Evolutionary conservation across 2,888 invertebrate species (phyloP).

Genomic region (Amphimallon solstitiale): DNA sequence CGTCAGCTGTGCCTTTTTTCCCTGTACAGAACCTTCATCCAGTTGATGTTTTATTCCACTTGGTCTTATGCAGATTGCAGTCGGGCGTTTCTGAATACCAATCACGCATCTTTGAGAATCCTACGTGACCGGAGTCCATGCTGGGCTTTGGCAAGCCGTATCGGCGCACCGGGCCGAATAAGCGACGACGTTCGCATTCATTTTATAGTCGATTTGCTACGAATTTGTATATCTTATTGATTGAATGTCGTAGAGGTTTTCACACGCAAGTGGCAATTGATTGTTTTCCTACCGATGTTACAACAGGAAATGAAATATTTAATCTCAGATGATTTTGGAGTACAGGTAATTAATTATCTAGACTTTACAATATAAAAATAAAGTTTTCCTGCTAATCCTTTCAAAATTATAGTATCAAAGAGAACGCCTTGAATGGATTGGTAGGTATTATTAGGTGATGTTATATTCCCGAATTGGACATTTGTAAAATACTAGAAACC

Average conservation of each 20-base stretch:
- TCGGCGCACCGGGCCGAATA: background rate
- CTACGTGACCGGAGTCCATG: conserved; percentile 15
- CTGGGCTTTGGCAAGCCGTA: background rate
- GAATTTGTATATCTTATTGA: background rate
- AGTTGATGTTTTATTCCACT: conserved; percentile 26
- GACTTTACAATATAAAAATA: too few species aligned
- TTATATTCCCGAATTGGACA: too few species aligned
- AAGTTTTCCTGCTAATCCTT: too few species aligned
- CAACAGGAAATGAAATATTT: too few species aligned
- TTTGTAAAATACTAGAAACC: too few species aligned
- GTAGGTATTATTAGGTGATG: too few species aligned
- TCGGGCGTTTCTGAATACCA: conserved; percentile 15
- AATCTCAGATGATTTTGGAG: too few species aligned
- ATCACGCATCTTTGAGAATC: conserved; percentile 10
- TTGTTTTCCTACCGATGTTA: too few species aligned
- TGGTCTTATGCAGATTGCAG: conserved; percentile 26
- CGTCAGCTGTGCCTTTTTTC: conserved; percentile 17
- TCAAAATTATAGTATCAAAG: too few species aligned
- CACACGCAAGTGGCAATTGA: too few species aligned
- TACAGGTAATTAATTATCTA: too few species aligned
- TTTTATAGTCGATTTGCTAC: background rate
- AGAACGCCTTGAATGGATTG: too few species aligned
- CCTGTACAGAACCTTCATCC: background rate
- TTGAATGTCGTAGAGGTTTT: background rate
- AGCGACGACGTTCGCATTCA: background rate